Percentiles rank a stretch among this genome's conserved stretches.
These are phyloP conservation scores for Apus apus DNA, from an alignment of 2,113 vertebrate species.

Conservation along the genomic window DNA sequence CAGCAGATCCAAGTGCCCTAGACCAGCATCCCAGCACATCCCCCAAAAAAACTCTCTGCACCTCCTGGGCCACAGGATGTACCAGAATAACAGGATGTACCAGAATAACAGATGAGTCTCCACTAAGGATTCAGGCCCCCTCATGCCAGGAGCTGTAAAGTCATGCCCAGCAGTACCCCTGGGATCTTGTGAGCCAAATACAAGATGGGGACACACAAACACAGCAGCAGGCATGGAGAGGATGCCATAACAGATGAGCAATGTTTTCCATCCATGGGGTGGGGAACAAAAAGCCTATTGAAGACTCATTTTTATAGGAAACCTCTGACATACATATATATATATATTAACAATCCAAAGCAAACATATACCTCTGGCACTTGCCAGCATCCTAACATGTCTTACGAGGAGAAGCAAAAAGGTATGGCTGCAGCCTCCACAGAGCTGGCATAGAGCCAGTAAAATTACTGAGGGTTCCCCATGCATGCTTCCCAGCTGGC, in stretches of 20 bases:
- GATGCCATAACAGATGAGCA: background rate
- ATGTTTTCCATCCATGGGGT: background rate
- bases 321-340: background rate
- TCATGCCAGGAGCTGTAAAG: background rate
- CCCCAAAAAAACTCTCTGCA: background rate
- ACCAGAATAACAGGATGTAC: background rate
- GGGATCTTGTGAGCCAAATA: background rate
- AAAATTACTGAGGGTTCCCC: background rate
- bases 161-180: background rate
- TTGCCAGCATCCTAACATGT: background rate
- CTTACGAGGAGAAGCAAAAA: background rate
- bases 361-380: background rate
- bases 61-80: background rate
- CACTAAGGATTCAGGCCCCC: background rate
- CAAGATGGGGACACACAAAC: background rate
- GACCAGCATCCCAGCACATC: background rate
- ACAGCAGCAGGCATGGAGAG: background rate
- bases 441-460: background rate
- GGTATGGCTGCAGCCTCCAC: background rate
- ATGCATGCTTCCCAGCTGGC: background rate
- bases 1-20: background rate
- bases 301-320: background rate
- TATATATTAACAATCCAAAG: background rate
- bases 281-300: background rate
- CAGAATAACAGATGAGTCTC: rapidly evolving